Percentiles rank a stretch among this genome's conserved stretches.
Evolutionary conservation across 2,888 invertebrate genomes (phyloP).

Genomic region (Tenthredo scrophulariae): DNA sequence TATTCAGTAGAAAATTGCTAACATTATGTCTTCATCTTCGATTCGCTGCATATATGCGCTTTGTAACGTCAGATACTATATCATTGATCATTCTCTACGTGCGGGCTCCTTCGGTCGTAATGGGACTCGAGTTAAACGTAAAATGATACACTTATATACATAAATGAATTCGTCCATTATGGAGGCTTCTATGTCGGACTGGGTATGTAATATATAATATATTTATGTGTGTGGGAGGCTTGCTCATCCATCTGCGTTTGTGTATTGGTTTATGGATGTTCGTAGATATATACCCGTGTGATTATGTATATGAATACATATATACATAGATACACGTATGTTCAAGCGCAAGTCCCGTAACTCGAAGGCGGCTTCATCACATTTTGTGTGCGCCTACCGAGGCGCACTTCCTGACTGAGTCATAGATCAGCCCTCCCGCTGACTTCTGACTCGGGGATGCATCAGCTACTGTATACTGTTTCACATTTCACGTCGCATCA

Average conservation of each 20-base stretch:
- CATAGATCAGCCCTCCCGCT: slow-evolving; percentile 69
- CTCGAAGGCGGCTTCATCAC: slow-evolving; percentile 50
- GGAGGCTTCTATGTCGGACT: slow-evolving; percentile 13
- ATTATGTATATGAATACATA: slow-evolving; percentile 21
- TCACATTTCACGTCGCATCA: slow-evolving; percentile 51
- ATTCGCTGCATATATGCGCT: neutral
- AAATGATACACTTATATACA: slow-evolving; percentile 46
- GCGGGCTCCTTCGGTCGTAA: slow-evolving; percentile 25
- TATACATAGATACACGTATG: neutral
- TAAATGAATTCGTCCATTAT: slow-evolving; percentile 47
- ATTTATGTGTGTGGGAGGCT: neutral
- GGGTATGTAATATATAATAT: slow-evolving; percentile 18
- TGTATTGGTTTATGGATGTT: neutral
- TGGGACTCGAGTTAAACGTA: slow-evolving; percentile 40
- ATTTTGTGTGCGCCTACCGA: slow-evolving; percentile 65
- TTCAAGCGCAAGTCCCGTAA: slow-evolving; percentile 37
- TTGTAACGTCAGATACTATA: slow-evolving; percentile 2
- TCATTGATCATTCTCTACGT: slow-evolving; percentile 40
- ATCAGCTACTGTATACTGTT: slow-evolving; percentile 49
- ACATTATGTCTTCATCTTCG: neutral
- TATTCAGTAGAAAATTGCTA: slow-evolving; percentile 14
- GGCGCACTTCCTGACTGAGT: slow-evolving; percentile 69
- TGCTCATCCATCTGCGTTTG: neutral
- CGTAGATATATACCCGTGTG: slow-evolving; percentile 9
- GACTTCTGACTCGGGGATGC: slow-evolving; percentile 49